A percentile compares a stretch with the other conserved stretches of the same genome.
These are phyloP conservation scores for Caenorhabditis latens DNA, from an alignment of 1,140 invertebrate genomes.

Conservation along the genomic window DNA sequence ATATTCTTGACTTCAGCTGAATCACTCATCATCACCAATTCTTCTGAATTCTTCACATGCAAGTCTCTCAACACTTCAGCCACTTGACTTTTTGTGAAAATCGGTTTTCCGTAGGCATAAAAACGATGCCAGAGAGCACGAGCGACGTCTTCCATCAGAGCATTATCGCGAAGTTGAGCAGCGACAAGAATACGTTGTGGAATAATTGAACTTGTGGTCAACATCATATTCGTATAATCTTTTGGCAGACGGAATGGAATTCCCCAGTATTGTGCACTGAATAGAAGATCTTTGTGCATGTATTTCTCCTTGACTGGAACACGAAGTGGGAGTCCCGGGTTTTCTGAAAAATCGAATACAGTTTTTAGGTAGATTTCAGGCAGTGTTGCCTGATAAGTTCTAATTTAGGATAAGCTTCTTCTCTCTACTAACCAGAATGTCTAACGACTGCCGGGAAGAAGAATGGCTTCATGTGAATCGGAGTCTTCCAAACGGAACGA, in stretches of 20 bases:
- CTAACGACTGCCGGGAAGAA: constrained; percentile 9
- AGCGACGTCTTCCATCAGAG: constrained; percentile 34
- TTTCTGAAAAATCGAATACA: not conserved
- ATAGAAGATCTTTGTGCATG: constrained; percentile 36
- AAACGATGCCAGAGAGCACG: constrained; percentile 42
- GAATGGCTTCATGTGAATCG: constrained; percentile 46
- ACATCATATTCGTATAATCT: constrained; percentile 25
- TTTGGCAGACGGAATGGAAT: constrained; percentile 32
- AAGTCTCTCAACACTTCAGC: constrained; percentile 34
- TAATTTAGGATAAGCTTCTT: no score
- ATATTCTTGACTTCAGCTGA: constrained; percentile 37
- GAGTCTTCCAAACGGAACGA: constrained; percentile 43
- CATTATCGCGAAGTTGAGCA: constrained; percentile 28
- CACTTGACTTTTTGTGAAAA: constrained; percentile 30
- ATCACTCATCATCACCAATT: constrained; percentile 31
- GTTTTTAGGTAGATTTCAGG: no score
- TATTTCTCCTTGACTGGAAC: constrained; percentile 43
- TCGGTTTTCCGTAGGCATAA: constrained; percentile 32
- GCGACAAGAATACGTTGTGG: constrained; percentile 37
- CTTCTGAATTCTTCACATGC: constrained; percentile 33
- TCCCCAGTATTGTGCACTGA: constrained; percentile 46
- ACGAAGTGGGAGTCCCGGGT: constrained; percentile 28
- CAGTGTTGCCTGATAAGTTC: no score
- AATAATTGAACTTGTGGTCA: constrained; percentile 11
- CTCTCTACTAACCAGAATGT: constrained; percentile 2